These are phyloP conservation scores for Euura lappo DNA, from an alignment of 1,140 invertebrate genomes.

Conservation along the genomic window DNA sequence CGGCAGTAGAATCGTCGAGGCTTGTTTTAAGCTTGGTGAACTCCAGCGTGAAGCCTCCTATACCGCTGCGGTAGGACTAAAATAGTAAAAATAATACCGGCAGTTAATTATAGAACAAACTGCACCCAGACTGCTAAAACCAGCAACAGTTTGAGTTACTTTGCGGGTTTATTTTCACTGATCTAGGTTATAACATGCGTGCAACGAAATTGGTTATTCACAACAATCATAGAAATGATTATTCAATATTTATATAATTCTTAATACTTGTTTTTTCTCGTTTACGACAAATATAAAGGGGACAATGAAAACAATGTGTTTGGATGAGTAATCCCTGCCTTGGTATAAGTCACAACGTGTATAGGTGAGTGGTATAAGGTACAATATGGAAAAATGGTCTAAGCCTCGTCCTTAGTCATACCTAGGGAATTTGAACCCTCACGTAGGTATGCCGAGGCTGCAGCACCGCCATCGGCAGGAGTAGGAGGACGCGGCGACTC, in stretches of 20 bases:
- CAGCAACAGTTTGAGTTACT: background rate
- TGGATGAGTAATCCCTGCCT: background rate
- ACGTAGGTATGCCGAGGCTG: background rate
- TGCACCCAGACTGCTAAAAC: conserved; percentile 4
- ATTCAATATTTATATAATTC: too few relatives aligned
- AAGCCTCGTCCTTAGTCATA: background rate
- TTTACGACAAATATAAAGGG: background rate
- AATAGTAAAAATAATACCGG: background rate
- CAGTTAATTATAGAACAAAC: background rate
- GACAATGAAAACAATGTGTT: conserved; percentile 1
- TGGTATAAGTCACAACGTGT: background rate
- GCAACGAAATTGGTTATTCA: too few relatives aligned
- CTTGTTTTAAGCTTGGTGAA: background rate
- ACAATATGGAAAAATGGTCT: background rate
- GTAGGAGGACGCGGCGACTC: too few relatives aligned
- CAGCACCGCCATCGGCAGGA: background rate
- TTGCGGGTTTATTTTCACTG: background rate
- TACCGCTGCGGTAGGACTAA: background rate
- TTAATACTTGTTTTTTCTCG: too few relatives aligned
- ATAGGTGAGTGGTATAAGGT: background rate
- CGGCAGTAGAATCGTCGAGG: too few relatives aligned
- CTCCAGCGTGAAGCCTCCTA: background rate
- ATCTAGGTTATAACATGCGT: background rate
- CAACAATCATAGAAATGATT: too few relatives aligned
- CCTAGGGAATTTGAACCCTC: background rate